A percentile compares a stretch with the other conserved stretches of the same genome.
Conservation (phyloP, 2,113 vertebrate species). For the Notarius lentiginosus region DNA sequence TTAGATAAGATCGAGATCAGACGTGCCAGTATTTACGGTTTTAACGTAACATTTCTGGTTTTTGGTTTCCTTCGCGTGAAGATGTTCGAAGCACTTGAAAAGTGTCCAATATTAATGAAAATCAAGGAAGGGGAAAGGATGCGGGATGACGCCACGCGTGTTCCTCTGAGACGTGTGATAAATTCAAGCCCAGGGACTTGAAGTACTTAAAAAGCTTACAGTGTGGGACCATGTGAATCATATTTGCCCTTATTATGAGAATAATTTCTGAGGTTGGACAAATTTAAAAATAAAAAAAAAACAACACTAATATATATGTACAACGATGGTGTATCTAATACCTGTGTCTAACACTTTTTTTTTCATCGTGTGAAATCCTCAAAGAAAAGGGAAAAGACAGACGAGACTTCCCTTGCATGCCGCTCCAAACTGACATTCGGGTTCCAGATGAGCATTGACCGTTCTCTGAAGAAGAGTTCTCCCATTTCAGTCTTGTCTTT, state of each 20-base stretch:
- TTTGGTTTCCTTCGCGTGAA: background rate
- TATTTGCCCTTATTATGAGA: background rate
- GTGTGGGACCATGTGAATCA: background rate
- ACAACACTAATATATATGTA: constrained; percentile 61
- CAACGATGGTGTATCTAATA: constrained; percentile 9
- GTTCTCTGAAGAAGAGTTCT: background rate
- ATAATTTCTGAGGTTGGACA: background rate
- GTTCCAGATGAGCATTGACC: background rate
- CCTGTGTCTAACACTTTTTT: constrained; percentile 30
- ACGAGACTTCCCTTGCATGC: constrained; percentile 39
- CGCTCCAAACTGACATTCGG: constrained; percentile 41
- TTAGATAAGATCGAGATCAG: background rate
- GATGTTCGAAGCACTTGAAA: background rate
- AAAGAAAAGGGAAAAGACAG: background rate
- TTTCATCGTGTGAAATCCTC: constrained; percentile 17
- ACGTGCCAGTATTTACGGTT: background rate
- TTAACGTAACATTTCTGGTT: background rate
- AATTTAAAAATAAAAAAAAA: background rate
- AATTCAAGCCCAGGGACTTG: background rate
- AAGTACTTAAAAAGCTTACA: background rate
- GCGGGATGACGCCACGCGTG: background rate
- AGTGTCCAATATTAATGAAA: background rate
- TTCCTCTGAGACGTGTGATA: background rate
- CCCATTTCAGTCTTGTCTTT: constrained; percentile 10
- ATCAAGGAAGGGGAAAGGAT: background rate